phyloP scores from a whole-genome alignment of 2,888 invertebrate species.

The Anagyrus pseudococci region DNA sequence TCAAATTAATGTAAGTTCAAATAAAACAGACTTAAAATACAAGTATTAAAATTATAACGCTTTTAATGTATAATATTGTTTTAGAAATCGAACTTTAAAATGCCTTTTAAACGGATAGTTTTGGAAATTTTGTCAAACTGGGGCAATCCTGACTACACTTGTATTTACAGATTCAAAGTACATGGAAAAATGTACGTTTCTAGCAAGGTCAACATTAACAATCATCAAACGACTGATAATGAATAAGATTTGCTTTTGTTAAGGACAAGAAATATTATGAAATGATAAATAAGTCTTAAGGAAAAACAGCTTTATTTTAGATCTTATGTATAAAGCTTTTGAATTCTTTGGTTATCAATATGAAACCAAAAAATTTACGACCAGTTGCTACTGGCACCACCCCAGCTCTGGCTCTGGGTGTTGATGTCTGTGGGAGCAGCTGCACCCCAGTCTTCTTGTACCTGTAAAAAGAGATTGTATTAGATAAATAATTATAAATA shows the following conservation, averaged over 20 bases:
- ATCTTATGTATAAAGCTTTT: slow-evolving; percentile 45
- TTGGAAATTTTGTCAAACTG: slow-evolving; percentile 51
- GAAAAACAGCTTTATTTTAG: slow-evolving; percentile 45
- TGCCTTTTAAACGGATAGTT: slow-evolving; percentile 46
- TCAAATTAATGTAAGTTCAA: slow-evolving; percentile 42
- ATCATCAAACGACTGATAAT: neutral
- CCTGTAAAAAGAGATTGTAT: too few species aligned
- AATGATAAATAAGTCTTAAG: neutral
- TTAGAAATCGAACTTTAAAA: slow-evolving; percentile 43
- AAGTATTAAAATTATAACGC: slow-evolving; percentile 1
- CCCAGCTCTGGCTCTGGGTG: slow-evolving; percentile 66
- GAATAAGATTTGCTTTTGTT: neutral
- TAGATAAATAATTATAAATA: neutral
- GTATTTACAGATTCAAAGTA: slow-evolving; percentile 52
- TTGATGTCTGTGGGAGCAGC: slow-evolving; percentile 49
- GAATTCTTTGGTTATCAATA: slow-evolving; percentile 32
- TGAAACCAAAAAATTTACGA: slow-evolving; percentile 48
- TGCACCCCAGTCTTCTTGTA: slow-evolving; percentile 68
- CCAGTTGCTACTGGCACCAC: slow-evolving; percentile 66
- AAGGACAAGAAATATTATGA: neutral
- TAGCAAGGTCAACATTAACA: too few species aligned
- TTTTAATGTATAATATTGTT: slow-evolving; percentile 15
- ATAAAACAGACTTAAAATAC: neutral
- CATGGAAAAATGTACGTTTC: slow-evolving; percentile 46
- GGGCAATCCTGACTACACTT: slow-evolving; percentile 51